phyloP scores from a whole-genome alignment of 2,797 vertebrate genomes.

The Loris lydekkerianus region DNA sequence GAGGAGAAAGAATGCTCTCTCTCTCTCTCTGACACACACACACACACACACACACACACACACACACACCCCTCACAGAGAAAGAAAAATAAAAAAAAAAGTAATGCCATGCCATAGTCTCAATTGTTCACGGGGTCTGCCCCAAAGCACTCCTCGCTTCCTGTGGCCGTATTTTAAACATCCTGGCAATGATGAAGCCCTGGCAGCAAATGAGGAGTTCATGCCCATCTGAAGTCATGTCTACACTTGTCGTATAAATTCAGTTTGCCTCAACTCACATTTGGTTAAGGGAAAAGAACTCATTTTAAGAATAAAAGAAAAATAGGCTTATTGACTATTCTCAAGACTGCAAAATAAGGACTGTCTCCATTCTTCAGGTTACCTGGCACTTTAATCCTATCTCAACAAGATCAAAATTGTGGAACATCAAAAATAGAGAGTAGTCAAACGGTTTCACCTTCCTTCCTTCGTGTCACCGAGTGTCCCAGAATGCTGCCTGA shows the following conservation, averaged over 20 bases:
- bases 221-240: conserved; percentile 29
- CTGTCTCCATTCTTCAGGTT: neutral
- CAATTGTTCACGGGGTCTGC: neutral
- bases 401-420: neutral
- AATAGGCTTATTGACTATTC: neutral
- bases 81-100: too few species aligned
- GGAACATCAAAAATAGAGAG: neutral
- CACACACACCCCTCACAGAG: too few species aligned
- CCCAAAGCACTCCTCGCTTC: neutral
- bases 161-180: neutral
- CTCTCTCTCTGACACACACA: too few species aligned
- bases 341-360: neutral
- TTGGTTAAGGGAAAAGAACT: neutral
- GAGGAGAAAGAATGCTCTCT: neutral
- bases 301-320: neutral
- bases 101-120: neutral
- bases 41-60: too few species aligned
- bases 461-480: neutral
- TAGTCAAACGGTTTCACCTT: neutral
- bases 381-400: neutral
- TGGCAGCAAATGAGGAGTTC: neutral
- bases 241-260: neutral
- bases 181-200: conserved; percentile 2
- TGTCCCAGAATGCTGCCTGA: neutral
- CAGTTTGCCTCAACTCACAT: conserved; percentile 35